Conservation (phyloP, 2,797 vertebrate genomes). For the Stomatorhinus walkeri region DNA sequence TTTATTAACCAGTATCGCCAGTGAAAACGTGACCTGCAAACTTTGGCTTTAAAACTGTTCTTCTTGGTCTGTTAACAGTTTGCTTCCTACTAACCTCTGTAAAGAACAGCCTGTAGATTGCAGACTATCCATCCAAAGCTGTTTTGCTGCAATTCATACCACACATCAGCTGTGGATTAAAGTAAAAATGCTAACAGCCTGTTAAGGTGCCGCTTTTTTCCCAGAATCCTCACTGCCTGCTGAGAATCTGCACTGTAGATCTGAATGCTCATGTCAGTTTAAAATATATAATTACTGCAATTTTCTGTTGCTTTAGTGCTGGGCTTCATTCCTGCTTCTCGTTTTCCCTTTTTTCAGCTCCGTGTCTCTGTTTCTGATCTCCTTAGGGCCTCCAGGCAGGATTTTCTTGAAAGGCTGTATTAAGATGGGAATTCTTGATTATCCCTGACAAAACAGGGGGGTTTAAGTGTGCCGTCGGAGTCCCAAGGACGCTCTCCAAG, state of each 20-base stretch:
- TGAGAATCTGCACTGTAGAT: neutral
- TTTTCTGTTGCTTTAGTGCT: conserved; percentile 10
- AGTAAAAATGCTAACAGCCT: neutral
- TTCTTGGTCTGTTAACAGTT: neutral
- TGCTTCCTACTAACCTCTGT: neutral
- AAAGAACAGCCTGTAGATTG: neutral
- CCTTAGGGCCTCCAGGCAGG: conserved; percentile 17
- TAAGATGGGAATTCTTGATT: conserved; percentile 20
- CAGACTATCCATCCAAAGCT: neutral
- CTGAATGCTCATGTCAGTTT: neutral
- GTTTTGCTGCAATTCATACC: neutral
- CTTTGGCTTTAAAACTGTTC: neutral
- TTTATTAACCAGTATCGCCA: neutral
- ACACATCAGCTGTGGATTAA: neutral
- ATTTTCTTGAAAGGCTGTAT: conserved; percentile 12
- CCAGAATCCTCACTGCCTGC: neutral
- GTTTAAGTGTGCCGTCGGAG: conserved; percentile 4
- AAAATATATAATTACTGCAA: conserved; percentile 17
- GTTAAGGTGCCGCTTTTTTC: neutral
- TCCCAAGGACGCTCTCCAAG: neutral
- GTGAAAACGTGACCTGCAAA: neutral
- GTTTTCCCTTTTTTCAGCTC: conserved; percentile 11
- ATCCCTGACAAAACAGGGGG: conserved; percentile 1
- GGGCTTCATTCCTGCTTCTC: conserved; percentile 17
- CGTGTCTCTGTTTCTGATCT: conserved; percentile 17